Evolutionary conservation across 2,888 invertebrate genomes (phyloP).

Genomic region (Bruchidius siliquastri): DNA sequence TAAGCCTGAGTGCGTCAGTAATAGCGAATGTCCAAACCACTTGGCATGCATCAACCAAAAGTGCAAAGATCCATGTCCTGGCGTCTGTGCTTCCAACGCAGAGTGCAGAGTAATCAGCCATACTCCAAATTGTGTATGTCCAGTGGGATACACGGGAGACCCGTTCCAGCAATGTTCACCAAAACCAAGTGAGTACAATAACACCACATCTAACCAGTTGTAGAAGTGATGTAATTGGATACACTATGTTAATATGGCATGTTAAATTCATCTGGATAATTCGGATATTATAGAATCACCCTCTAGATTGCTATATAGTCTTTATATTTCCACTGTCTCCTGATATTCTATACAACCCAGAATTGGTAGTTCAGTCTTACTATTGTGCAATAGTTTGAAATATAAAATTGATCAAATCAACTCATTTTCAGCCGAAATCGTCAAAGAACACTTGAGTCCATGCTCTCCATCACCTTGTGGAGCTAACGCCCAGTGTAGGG

Average conservation of each 20-base stretch:
- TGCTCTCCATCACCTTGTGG: constrained; percentile 77
- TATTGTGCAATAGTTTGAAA: constrained; percentile 33
- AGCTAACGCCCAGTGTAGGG: constrained; percentile 67
- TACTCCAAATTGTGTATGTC: constrained; percentile 67
- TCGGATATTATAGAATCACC: too few species aligned
- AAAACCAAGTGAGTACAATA: constrained; percentile 28
- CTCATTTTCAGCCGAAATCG: constrained; percentile 56
- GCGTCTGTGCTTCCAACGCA: constrained; percentile 66
- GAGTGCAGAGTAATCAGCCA: constrained; percentile 73
- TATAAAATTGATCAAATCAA: neutral
- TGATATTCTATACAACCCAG: too few species aligned
- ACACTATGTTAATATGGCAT: too few species aligned
- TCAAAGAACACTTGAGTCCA: constrained; percentile 53
- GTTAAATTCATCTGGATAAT: too few species aligned
- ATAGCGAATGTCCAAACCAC: constrained; percentile 66
- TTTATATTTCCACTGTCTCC: too few species aligned
- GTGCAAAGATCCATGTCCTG: constrained; percentile 70
- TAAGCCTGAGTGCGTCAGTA: constrained; percentile 74
- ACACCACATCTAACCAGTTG: too few species aligned
- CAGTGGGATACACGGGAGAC: constrained; percentile 65
- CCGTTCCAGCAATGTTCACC: constrained; percentile 63
- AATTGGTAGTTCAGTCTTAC: too few species aligned
- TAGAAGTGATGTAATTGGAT: too few species aligned
- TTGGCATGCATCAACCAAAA: constrained; percentile 72
- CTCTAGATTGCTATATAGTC: too few species aligned